These are phyloP conservation scores for Ochropleura plecta DNA, from an alignment of 2,888 invertebrate species.

Conservation along the genomic window DNA sequence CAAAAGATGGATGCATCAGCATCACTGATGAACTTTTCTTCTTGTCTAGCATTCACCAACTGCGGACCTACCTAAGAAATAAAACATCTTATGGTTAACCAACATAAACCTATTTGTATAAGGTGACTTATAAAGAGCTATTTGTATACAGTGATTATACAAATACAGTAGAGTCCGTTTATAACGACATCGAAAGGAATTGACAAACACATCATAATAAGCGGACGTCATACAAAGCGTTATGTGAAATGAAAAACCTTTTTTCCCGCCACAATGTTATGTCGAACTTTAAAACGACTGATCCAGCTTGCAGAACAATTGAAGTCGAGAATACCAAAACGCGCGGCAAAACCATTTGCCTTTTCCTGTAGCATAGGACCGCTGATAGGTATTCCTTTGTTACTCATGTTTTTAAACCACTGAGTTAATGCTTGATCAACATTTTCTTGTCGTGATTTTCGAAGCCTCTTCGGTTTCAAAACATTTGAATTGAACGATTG, in stretches of 20 bases:
- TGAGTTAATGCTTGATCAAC: slow-evolving; percentile 57
- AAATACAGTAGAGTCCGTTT: too few relatives aligned
- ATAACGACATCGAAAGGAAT: background rate
- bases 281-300: slow-evolving; percentile 54
- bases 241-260: too few relatives aligned
- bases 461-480: slow-evolving; percentile 37
- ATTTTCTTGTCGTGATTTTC: slow-evolving; percentile 29
- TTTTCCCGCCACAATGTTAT: too few relatives aligned
- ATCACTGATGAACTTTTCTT: too few relatives aligned
- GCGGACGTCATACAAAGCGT: background rate
- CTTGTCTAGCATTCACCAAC: too few relatives aligned
- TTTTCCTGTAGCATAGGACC: slow-evolving; percentile 64
- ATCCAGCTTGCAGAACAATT: slow-evolving; percentile 60
- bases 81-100: too few relatives aligned
- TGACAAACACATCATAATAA: slow-evolving; percentile 6
- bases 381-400: slow-evolving; percentile 54
- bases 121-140: too few relatives aligned
- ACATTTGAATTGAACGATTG: too few relatives aligned
- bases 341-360: slow-evolving; percentile 60
- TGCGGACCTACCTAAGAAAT: too few relatives aligned
- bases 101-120: too few relatives aligned
- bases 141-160: too few relatives aligned
- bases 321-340: slow-evolving; percentile 55
- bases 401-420: slow-evolving; percentile 58
- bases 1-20: too few relatives aligned